Evolutionary conservation across 2,113 vertebrate genomes (phyloP).

Genomic region (Odontophorus gujanensis): DNA sequence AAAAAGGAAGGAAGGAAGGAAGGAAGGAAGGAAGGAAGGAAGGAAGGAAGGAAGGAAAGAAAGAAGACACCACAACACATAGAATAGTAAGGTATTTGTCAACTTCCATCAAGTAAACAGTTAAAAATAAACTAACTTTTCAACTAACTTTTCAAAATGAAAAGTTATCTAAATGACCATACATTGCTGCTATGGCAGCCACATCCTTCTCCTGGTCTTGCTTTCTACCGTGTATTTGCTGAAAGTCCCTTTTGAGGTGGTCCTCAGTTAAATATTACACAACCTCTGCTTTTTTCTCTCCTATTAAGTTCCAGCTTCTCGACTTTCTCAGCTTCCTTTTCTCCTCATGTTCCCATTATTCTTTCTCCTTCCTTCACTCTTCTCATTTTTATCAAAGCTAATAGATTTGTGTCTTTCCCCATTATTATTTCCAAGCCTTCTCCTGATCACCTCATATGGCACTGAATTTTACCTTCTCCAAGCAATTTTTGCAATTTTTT

Average conservation of each 20-base stretch:
- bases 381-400: background rate
- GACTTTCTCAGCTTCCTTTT: background rate
- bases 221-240: background rate
- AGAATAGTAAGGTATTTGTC: background rate
- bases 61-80: background rate
- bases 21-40: too few relatives aligned
- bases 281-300: background rate
- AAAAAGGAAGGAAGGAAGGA: too few relatives aligned
- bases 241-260: background rate
- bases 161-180: background rate
- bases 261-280: background rate
- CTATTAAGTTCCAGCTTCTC: background rate
- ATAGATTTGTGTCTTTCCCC: background rate
- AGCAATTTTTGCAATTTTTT: background rate
- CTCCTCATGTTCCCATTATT: background rate
- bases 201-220: background rate
- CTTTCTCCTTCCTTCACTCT: background rate
- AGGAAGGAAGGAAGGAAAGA: too few relatives aligned
- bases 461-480: background rate
- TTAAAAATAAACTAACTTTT: background rate
- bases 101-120: background rate
- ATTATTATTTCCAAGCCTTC: background rate
- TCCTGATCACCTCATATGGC: background rate
- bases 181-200: accelerated
- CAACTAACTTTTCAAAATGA: background rate